Conservation (phyloP, 2,888 invertebrate genomes). For the Rhodophaea formosa region DNA sequence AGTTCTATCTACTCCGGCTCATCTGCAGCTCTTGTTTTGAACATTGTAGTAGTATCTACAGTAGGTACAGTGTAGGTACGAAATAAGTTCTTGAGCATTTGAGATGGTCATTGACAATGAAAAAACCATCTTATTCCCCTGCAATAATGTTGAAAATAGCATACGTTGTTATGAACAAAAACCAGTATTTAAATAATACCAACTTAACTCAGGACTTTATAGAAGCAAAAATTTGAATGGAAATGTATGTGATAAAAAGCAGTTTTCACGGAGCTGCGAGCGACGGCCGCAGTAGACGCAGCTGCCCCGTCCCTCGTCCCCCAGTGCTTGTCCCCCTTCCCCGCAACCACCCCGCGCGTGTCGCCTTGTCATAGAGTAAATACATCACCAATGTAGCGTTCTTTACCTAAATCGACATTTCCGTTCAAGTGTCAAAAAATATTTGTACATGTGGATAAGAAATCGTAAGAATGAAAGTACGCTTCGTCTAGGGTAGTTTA, state of each 20-base stretch:
- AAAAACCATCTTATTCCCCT: background rate
- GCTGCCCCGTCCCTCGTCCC: constrained; percentile 59
- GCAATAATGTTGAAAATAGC: background rate
- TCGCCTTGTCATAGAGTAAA: constrained; percentile 60
- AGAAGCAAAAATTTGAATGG: constrained; percentile 36
- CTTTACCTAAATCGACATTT: background rate
- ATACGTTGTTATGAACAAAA: background rate
- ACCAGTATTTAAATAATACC: background rate
- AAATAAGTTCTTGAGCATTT: background rate
- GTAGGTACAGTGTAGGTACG: constrained; percentile 1
- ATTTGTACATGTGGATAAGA: background rate
- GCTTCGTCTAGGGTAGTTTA: too few relatives aligned
- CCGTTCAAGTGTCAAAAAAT: background rate
- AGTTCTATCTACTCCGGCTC: background rate
- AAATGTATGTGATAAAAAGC: constrained; percentile 56
- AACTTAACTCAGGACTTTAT: constrained; percentile 8
- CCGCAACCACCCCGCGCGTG: constrained; percentile 62
- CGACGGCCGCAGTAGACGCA: constrained; percentile 73
- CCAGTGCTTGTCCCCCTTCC: constrained; percentile 40
- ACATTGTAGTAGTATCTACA: too few relatives aligned
- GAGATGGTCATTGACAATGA: background rate
- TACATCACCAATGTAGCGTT: constrained; percentile 7
- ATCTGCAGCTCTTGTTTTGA: constrained; percentile 18
- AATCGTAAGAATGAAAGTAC: too few relatives aligned
- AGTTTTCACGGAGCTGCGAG: constrained; percentile 65